Percentiles rank a stretch among this genome's conserved stretches.
phyloP scores from a whole-genome alignment of 2,113 vertebrate species.

The Bufo gargarizans region DNA sequence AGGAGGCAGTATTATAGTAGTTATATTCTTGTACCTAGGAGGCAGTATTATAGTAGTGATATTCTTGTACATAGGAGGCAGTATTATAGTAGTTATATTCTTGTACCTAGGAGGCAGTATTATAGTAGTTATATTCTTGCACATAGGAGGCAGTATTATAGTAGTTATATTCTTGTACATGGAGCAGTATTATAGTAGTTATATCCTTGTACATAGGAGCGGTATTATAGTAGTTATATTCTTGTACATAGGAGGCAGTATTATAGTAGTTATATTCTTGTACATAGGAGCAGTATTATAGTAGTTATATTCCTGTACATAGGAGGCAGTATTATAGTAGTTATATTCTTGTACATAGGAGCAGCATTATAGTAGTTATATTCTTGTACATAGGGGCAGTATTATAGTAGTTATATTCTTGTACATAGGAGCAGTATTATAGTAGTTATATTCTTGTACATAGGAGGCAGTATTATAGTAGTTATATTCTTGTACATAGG shows the following conservation, averaged over 20 bases:
- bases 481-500: background rate
- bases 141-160: no score
- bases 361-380: no score
- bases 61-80: background rate
- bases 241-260: background rate
- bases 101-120: no score
- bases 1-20: background rate
- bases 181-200: slow-evolving; percentile 2
- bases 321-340: no score
- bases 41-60: background rate
- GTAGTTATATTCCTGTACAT: no score
- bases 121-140: no score
- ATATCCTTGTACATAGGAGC: background rate
- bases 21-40: background rate
- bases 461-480: background rate
- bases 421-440: background rate
- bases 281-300: background rate
- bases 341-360: no score
- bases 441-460: slow-evolving; percentile 6
- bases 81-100: no score
- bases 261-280: background rate
- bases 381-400: no score
- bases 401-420: background rate
- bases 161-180: background rate
- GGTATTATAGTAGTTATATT: no score